These are phyloP conservation scores for Heterotilapia buettikoferi DNA, from an alignment of 2,113 vertebrate genomes.

Conservation along the genomic window DNA sequence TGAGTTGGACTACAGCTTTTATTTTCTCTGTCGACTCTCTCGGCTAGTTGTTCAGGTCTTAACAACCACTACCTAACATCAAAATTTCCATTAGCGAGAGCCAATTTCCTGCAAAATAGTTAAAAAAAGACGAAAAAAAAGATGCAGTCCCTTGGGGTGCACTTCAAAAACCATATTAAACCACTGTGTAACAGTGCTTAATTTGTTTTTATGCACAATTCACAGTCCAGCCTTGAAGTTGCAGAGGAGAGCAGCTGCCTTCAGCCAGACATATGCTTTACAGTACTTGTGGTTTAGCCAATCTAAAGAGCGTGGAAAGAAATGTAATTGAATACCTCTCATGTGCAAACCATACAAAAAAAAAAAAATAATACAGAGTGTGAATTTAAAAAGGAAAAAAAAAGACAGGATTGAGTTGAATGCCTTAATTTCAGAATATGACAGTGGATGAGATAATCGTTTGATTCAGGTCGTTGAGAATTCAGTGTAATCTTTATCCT, in stretches of 20 bases:
- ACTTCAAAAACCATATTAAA: constrained; percentile 38
- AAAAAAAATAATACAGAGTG: neutral
- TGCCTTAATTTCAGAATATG: neutral
- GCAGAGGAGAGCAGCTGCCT: neutral
- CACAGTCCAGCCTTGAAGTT: neutral
- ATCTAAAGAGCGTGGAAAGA: neutral
- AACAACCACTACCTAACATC: constrained; percentile 9
- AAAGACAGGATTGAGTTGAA: neutral
- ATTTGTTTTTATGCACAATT: constrained; percentile 24
- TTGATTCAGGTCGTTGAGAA: neutral
- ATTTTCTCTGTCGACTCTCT: neutral
- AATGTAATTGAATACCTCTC: neutral
- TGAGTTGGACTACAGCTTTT: neutral
- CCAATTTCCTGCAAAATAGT: constrained; percentile 30
- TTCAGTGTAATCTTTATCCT: neutral
- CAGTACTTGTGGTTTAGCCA: neutral
- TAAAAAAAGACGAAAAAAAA: neutral
- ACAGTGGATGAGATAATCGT: neutral
- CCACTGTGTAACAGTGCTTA: constrained; percentile 3
- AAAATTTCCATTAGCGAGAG: constrained; percentile 28
- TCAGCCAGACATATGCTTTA: neutral
- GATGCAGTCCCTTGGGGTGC: neutral
- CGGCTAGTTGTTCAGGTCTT: neutral
- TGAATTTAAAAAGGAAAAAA: neutral
- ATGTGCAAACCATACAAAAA: neutral